Percentiles rank a stretch among this genome's conserved stretches.
Evolutionary conservation across 2,113 vertebrate genomes (phyloP).

Genomic region (Orcinus orca): DNA sequence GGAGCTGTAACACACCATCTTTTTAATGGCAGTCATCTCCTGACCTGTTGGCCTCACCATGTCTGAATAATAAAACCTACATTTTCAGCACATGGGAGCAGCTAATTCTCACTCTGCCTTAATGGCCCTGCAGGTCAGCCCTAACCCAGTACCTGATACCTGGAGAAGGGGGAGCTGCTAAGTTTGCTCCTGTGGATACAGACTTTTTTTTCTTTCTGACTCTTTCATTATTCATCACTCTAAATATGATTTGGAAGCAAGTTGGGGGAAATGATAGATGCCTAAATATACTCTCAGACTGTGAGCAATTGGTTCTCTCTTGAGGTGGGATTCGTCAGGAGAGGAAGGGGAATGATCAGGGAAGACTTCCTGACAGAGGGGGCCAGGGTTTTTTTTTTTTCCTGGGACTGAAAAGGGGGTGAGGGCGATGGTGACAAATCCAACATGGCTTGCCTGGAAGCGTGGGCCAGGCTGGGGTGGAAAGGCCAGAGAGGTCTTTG

Average conservation of each 20-base stretch:
- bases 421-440: not conserved
- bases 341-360: not conserved
- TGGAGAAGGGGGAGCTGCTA: not conserved
- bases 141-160: not conserved
- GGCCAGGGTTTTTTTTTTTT: not conserved
- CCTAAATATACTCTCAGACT: not conserved
- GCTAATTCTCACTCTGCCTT: not conserved
- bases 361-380: not conserved
- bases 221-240: not conserved
- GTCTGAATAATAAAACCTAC: not conserved
- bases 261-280: not conserved
- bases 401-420: not conserved
- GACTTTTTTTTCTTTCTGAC: not conserved
- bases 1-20: not conserved
- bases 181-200: not conserved
- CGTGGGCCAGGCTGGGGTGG: not conserved
- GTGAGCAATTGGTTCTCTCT: not conserved
- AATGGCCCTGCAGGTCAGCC: not conserved
- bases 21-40: not conserved
- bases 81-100: not conserved
- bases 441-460: not conserved
- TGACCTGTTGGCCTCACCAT: not conserved
- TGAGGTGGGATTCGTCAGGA: not conserved
- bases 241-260: not conserved
- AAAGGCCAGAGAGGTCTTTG: too few species aligned